Evolutionary conservation across 1,140 invertebrate species (phyloP).

Genomic region (Lethrus apterus): DNA sequence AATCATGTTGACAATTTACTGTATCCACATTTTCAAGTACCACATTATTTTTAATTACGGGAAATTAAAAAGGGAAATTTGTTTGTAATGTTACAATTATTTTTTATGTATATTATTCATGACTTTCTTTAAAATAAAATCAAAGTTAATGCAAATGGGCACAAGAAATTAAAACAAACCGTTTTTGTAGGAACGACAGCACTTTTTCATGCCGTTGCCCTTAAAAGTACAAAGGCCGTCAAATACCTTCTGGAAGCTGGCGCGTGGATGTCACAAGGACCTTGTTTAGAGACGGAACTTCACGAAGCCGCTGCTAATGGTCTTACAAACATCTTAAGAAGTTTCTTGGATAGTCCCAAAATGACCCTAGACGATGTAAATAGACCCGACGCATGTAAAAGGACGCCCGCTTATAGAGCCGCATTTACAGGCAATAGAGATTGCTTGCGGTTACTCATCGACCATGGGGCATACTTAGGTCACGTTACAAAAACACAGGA

Average conservation of each 20-base stretch:
- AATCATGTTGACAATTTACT: too few species aligned
- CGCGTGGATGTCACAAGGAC: constrained; percentile 19
- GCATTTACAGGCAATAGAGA: constrained; percentile 16
- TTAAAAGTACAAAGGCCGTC: constrained; percentile 15
- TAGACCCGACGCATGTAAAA: constrained; percentile 13
- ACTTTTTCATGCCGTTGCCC: constrained; percentile 21
- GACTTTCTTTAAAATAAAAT: too few species aligned
- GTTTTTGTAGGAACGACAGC: constrained; percentile 18
- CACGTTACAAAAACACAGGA: constrained; percentile 13
- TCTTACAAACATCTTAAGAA: constrained; percentile 10
- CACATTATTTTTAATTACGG: too few species aligned
- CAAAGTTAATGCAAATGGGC: too few species aligned
- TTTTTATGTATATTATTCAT: too few species aligned
- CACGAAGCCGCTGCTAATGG: constrained; percentile 20
- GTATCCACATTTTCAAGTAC: too few species aligned
- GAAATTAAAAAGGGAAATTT: too few species aligned
- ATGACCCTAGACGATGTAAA: constrained; percentile 17
- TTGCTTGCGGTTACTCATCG: constrained; percentile 16
- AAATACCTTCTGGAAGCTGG: constrained; percentile 19
- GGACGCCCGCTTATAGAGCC: constrained; percentile 20
- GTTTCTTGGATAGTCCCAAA: constrained; percentile 17
- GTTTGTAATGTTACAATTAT: too few species aligned
- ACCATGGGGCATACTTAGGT: constrained; percentile 15
- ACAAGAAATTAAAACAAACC: not conserved
- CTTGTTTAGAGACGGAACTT: constrained; percentile 17